phyloP scores from a whole-genome alignment of 2,888 invertebrate species.

The Cantharis flavilabris region DNA sequence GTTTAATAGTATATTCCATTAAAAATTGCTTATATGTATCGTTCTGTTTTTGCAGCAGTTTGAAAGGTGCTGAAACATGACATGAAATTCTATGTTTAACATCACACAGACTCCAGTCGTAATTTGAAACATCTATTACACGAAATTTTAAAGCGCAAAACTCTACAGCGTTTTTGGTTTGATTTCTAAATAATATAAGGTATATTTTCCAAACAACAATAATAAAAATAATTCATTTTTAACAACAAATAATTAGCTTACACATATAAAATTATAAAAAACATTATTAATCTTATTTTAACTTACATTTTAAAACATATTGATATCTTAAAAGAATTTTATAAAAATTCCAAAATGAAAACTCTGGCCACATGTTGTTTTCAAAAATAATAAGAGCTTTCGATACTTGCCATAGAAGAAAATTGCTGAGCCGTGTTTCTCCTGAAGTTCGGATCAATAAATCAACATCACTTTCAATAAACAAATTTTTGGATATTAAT shows the following conservation, averaged over 20 bases:
- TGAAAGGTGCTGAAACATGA: too few relatives aligned
- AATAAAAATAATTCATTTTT: neutral
- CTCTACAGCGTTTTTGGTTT: too few relatives aligned
- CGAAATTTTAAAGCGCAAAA: too few relatives aligned
- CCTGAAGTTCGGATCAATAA: slow-evolving; percentile 74
- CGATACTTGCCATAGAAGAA: slow-evolving; percentile 91
- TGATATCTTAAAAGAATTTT: slow-evolving; percentile 88
- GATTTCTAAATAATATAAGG: too few relatives aligned
- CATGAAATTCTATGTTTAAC: too few relatives aligned
- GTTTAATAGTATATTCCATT: too few relatives aligned
- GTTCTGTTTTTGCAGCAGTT: too few relatives aligned
- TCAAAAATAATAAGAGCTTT: slow-evolving; percentile 86
- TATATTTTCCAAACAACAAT: too few relatives aligned
- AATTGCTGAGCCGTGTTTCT: slow-evolving; percentile 66
- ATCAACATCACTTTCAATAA: neutral
- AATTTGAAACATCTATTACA: too few relatives aligned
- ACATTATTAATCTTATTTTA: neutral
- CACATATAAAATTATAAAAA: too few relatives aligned
- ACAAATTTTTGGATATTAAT: neutral
- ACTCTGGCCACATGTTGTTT: slow-evolving; percentile 94
- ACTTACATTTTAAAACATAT: slow-evolving; percentile 27
- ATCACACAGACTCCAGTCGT: too few relatives aligned
- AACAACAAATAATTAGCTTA: neutral
- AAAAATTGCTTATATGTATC: too few relatives aligned
- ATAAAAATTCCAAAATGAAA: slow-evolving; percentile 89